Evolutionary conservation across 2,797 vertebrate species (phyloP), one percentile per base, ranked within the genome.

Genomic region (Mustela erminea): DNA sequence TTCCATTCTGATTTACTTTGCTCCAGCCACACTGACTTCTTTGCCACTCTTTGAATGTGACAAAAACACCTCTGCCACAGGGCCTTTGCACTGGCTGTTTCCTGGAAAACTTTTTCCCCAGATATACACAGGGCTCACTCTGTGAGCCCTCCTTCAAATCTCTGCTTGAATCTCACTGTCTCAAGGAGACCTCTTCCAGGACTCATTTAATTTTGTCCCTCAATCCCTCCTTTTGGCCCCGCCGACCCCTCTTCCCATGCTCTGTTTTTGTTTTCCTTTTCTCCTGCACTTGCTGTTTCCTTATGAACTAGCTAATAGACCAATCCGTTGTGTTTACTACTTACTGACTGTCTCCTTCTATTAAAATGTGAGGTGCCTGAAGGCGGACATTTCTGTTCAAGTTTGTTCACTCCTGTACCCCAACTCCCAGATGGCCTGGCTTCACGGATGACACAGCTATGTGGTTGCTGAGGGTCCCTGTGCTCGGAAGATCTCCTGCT

Each of bases 281-380:
- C 32, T 32, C 27, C 2, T 2, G 3, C 0, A 0, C 23, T 38
- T 25, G 5, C 29, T 4, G 3, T 38, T 29, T 78, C 32, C 77
- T 72, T 85, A 35, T 10, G 3, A 46, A 32, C 23, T 38, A 64
- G 20, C 54, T 35, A 66, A 14, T 38, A 21, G 41, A 29, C 25
- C 5, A 5, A n/a, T 49, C 64, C 27, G 3, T 80, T 86, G 58
- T 32, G 5, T n/a, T 23, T 27, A 29, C 72, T 38, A 43, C 46
- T 78, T 88, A 32, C 6, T 46, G n/a, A n/a, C 62, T 18, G 1
- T 60, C 38, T 72, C 43, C 78, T 68, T 90, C 38, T 5, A 10
- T 38, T 83, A 38, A 68, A 56, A 46, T 10, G 13, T 10, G n/a
- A 95, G 20, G 21, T 46, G 35, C 38, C 25, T 13, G 25, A 10